Evolutionary conservation across 1,140 invertebrate species (phyloP).

Genomic region (Varroa destructor): DNA sequence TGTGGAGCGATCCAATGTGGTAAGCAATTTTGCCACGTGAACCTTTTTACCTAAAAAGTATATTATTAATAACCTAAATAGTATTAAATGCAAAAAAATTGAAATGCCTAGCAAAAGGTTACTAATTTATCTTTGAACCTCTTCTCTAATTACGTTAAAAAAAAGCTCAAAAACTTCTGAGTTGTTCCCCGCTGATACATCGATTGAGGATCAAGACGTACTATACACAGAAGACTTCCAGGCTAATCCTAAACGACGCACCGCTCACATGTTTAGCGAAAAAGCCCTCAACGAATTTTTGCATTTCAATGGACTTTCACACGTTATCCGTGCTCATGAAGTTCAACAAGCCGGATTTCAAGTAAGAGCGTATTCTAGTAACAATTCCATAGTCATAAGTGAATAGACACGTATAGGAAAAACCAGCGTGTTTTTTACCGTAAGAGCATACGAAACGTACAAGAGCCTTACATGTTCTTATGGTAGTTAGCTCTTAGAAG

Average conservation of each 20-base stretch:
- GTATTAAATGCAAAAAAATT: too few relatives aligned
- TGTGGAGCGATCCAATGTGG: slow-evolving; percentile 63
- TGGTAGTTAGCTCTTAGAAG: too few relatives aligned
- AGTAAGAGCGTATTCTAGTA: slow-evolving; percentile 40
- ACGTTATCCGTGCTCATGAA: slow-evolving; percentile 59
- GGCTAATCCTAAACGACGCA: slow-evolving; percentile 53
- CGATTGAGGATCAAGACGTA: slow-evolving; percentile 22
- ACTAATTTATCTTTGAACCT: neutral
- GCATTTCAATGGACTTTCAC: slow-evolving; percentile 49
- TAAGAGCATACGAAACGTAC: too few relatives aligned
- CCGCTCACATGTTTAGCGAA: slow-evolving; percentile 55
- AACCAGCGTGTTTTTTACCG: neutral
- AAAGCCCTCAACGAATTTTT: slow-evolving; percentile 54
- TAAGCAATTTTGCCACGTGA: slow-evolving; percentile 36
- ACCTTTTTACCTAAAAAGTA: neutral
- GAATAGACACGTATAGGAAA: too few relatives aligned
- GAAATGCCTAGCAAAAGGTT: too few relatives aligned
- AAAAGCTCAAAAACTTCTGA: slow-evolving; percentile 17
- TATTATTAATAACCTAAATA: neutral
- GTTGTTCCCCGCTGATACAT: slow-evolving; percentile 31
- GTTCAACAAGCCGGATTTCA: slow-evolving; percentile 55
- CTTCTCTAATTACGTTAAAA: neutral
- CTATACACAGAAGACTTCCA: slow-evolving; percentile 49
- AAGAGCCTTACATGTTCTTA: too few relatives aligned
- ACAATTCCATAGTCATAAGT: too few relatives aligned